Evolutionary conservation across 2,113 vertebrate species (phyloP), one percentile per base, ranked within the genome.

Genomic region (Charina bottae): DNA sequence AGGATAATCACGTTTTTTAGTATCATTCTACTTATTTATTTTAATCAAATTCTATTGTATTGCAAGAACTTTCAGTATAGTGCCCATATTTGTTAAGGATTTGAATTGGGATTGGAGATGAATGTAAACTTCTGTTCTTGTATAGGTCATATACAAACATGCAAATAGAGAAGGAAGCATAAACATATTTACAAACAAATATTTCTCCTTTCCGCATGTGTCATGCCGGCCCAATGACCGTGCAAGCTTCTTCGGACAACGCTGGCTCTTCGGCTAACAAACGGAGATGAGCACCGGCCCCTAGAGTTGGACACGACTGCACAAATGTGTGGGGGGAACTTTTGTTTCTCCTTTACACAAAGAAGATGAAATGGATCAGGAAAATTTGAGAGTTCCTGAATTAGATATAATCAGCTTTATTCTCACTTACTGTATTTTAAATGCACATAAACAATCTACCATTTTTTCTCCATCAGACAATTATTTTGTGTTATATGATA

Each of bases 11-110:
- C 94, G 84, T 97, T 96, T 97, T 78, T 96, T 83, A 26, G 85
- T 94, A 93, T 93, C 96, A 93, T 94, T 96, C 26, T 94, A 94
- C 92, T 97, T 97, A 95, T 97, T 96, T 91, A 95, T 97, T 97
- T 95, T 97, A 98, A 98, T 98, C 95, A 95, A 96, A 98, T 98
- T 97, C 93, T 96, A 97, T 98, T 98, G 94, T 93, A 96, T 97
- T 94, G 94, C 95, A 97, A 97, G 96, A 96, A 95, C 62, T 0
- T 95, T 96, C 96, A 97, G 94, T 78, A 78, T 78, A 37, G 33
- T 42, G 94, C 95, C 95, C 5, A 0, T 94, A 95, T 93, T 97
- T 96, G 94, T 83, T 83, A 59, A 7, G 17, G 33, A 17, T 17
- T n/a, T 62, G 54, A 62, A 23, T 23, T 7, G 37, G 87, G 84